These are phyloP conservation scores for Drosophila tanythrix DNA, from an alignment of 2,888 invertebrate species.

Conservation along the genomic window DNA sequence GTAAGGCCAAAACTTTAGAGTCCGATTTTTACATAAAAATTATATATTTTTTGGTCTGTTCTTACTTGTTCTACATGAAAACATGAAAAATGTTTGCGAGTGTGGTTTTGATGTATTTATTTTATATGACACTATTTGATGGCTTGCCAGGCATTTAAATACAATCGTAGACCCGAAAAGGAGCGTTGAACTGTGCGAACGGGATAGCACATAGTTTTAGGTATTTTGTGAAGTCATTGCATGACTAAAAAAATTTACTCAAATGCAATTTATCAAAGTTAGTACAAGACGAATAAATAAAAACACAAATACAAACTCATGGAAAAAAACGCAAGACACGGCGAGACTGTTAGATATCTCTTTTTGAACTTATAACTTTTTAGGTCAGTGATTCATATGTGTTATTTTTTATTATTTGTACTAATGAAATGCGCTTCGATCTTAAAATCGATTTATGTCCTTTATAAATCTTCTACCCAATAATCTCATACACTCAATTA, in stretches of 20 bases:
- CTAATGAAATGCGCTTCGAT: background rate
- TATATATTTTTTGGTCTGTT: background rate
- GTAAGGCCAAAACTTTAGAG: background rate
- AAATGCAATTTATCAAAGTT: slow-evolving; percentile 60
- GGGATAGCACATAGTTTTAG: slow-evolving; percentile 17
- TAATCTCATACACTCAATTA: background rate
- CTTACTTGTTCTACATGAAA: slow-evolving; percentile 5
- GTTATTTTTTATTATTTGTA: background rate
- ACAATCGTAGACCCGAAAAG: slow-evolving; percentile 55
- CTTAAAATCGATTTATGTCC: background rate
- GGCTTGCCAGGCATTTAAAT: slow-evolving; percentile 43
- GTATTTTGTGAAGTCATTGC: slow-evolving; percentile 12
- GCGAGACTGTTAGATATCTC: slow-evolving; percentile 13
- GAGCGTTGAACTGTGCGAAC: slow-evolving; percentile 64
- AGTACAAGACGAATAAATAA: slow-evolving; percentile 31
- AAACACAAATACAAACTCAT: background rate
- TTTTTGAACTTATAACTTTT: background rate
- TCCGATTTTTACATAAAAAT: background rate
- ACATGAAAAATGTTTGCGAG: background rate
- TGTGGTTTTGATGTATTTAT: slow-evolving; percentile 38
- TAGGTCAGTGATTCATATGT: background rate
- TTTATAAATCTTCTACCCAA: background rate
- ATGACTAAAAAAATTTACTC: slow-evolving; percentile 44
- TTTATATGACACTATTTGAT: slow-evolving; percentile 64
- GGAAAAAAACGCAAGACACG: background rate